Conservation (phyloP, 1,140 invertebrate genomes). For the Eciton burchellii region DNA sequence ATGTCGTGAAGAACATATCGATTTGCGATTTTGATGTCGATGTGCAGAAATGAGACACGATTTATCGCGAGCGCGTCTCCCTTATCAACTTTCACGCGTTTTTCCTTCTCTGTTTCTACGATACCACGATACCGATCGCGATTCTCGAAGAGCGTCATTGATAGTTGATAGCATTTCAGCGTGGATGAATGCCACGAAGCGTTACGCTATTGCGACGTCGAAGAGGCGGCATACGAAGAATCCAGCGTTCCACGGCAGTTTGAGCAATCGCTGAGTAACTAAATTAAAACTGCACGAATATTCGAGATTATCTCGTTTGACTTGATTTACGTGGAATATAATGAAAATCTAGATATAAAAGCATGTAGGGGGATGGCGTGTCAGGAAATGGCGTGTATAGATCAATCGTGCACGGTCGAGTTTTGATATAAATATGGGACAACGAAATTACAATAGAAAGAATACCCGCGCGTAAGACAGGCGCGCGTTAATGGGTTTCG, state of each 20-base stretch:
- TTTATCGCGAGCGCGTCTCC: background rate
- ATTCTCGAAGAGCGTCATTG: background rate
- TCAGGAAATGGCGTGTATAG: no score
- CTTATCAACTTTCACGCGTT: conserved; percentile 14
- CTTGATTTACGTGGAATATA: background rate
- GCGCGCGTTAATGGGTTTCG: background rate
- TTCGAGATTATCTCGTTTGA: background rate
- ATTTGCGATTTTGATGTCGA: conserved; percentile 47
- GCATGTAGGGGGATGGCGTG: no score
- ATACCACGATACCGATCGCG: background rate
- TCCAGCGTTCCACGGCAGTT: background rate
- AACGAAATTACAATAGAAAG: background rate
- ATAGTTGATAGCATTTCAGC: no score
- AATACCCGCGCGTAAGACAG: background rate
- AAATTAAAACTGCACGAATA: background rate
- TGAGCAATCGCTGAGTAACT: background rate
- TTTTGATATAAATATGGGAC: background rate
- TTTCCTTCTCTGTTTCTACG: background rate
- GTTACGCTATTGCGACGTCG: background rate
- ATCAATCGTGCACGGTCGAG: no score
- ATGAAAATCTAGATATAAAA: no score
- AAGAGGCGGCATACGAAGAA: background rate
- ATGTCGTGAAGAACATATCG: conserved; percentile 15
- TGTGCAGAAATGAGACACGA: conserved; percentile 27
- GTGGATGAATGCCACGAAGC: background rate